Evolutionary conservation across 2,113 vertebrate genomes (phyloP), one percentile per base, ranked within the genome.

Genomic region (Sardina pilchardus): DNA sequence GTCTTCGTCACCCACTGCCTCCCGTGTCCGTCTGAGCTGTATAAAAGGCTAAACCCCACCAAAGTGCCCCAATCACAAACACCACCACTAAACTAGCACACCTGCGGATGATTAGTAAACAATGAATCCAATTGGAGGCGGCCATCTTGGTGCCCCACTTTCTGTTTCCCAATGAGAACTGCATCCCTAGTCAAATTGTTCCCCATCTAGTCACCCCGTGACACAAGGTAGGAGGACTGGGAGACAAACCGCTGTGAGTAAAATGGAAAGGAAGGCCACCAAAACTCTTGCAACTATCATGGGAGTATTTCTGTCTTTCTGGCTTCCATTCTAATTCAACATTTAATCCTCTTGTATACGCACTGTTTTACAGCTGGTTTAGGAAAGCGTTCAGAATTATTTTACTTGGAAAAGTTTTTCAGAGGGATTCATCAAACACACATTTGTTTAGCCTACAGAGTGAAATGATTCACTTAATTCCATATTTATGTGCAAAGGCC

Each of bases 321-420:
- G 96, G 96, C 92, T 93, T 24, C 96, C 96, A 0, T 97, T 97
- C 88, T 85, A 97, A 97, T 88, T 97, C 96, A 45, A 93, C 93
- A 1, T 93, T 96, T 63, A 97, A 97, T 82, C 96, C 96, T 81
- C 89, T 96, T 84, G 89, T 97, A 87, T 97, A 97, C 78, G 95
- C 95, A 1, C 96, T 96, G 91, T 96, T 96, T 91, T 96, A 96
- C 85, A 91, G 88, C 14, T 96, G 95, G 95, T 97, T 97, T 91
- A 95, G 94, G 85, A 95, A 81, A 82, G 96, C 96, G n/a, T 84
- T 97, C 83, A 96, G 92, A 87, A 89, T 96, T 39, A 96, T 96
- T 91, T 56, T 97, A 1, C 86, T 92, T 42, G 95, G 96, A 81
- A 93, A 93, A 90, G 89, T 96, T 91, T 96, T 96, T 90, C 91